Evolutionary conservation across 2,113 vertebrate genomes (phyloP).

Genomic region (Onychorhynchus coronatus): DNA sequence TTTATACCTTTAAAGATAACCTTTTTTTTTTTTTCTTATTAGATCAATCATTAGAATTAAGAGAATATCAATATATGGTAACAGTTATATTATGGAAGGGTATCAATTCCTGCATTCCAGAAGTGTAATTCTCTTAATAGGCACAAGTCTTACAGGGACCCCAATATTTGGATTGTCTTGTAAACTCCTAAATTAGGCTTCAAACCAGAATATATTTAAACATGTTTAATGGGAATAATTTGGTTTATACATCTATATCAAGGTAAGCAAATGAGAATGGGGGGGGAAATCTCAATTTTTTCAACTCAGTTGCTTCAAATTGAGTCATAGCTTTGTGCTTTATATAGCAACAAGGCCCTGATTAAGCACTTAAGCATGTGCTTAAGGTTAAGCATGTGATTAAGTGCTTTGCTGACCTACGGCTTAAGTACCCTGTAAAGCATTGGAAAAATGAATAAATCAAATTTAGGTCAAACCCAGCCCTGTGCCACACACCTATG

Average conservation of each 20-base stretch:
- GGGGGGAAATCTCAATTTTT: background rate
- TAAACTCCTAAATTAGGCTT: background rate
- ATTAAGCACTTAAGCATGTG: constrained; percentile 66
- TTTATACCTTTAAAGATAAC: constrained; percentile 13
- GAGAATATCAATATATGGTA: background rate
- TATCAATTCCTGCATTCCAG: background rate
- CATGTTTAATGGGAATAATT: background rate
- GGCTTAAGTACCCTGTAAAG: constrained; percentile 58
- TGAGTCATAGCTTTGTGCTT: constrained; percentile 36
- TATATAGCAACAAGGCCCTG: constrained; percentile 49
- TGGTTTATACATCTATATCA: background rate
- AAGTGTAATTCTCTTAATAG: background rate
- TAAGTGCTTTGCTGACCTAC: constrained; percentile 64
- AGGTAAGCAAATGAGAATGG: background rate
- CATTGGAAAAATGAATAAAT: constrained; percentile 59
- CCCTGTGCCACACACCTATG: constrained; percentile 18
- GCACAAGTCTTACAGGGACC: background rate
- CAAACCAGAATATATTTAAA: background rate
- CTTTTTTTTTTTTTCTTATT: background rate
- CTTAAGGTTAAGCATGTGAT: constrained; percentile 66
- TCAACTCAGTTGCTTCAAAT: background rate
- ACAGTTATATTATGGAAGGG: background rate
- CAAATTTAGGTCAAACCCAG: constrained; percentile 59
- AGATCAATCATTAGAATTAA: background rate
- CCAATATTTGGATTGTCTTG: background rate